A percentile compares a stretch with the other conserved stretches of the same genome.
Conservation (phyloP, 2,113 vertebrate genomes). For the Callopanchax toddi region DNA sequence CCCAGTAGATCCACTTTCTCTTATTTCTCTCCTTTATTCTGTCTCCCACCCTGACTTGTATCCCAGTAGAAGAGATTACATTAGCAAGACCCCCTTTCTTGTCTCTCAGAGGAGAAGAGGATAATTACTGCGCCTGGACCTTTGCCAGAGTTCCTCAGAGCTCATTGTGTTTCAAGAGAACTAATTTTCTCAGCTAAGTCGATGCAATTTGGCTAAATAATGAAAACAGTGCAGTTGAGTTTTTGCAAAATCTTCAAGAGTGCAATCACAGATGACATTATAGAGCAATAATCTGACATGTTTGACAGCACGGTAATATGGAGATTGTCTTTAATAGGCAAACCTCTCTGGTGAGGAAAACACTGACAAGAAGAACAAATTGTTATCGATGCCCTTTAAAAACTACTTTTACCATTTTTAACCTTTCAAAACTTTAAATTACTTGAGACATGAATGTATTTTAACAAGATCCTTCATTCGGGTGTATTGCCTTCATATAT, state of each 20-base stretch:
- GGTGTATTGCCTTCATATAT: constrained; percentile 10
- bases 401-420: neutral
- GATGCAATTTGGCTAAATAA: constrained; percentile 28
- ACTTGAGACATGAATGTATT: neutral
- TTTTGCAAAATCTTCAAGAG: constrained; percentile 19
- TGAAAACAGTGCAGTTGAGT: constrained; percentile 29
- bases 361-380: constrained; percentile 1
- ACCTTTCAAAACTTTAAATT: neutral
- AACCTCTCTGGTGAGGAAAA: neutral
- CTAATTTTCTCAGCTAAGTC: constrained; percentile 47
- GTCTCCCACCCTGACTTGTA: constrained; percentile 18
- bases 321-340: neutral
- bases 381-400: neutral
- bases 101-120: constrained; percentile 49
- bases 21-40: constrained; percentile 41
- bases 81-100: constrained; percentile 52
- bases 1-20: constrained; percentile 25
- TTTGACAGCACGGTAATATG: neutral
- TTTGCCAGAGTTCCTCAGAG: constrained; percentile 32
- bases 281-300: constrained; percentile 6
- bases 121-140: constrained; percentile 64
- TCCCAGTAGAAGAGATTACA: constrained; percentile 50
- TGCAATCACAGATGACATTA: constrained; percentile 12
- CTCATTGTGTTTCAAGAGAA: constrained; percentile 54
- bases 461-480: neutral